Evolutionary conservation across 2,797 vertebrate species (phyloP), one percentile per base, ranked within the genome.

Genomic region (Hemibagrus guttatus): DNA sequence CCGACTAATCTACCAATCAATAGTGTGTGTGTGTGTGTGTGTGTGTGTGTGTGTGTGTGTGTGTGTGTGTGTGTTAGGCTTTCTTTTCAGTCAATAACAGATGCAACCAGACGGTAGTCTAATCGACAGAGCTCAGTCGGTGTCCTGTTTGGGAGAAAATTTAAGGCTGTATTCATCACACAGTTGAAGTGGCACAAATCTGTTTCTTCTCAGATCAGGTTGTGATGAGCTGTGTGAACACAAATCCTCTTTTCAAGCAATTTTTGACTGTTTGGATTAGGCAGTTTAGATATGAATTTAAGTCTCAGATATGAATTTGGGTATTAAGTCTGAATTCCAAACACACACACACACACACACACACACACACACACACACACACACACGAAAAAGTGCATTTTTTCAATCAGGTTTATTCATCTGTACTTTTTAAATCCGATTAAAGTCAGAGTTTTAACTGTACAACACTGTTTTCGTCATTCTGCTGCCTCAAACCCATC

Each of bases 1-100:
- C 66, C 5, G 63, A 83, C 64, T 58, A 56, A 74, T 86, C 81
- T 74, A 87, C 81, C 81, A 84, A 89, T 90, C 84, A 87, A 89
- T 86, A 69, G 64, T 26, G 21, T 66, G 42, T 46, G 26, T 49
- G 68, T 85, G 71, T 80, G 84, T 80, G 82, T 85, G 54, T 71
- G 54, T 35, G 66, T 72, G 64, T 59, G 84, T 56, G 61, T 54
- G 58, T 76, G 72, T 11, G 58, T 66, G 84, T 63, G 39, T 75
- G 72, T 63, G 28, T 54, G 74, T 63, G 79, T 63, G 59, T 81
- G 54, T 23, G 21, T 42, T 61, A 31, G 61, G 63, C 46, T 52
- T 85, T 69, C 52, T 79, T 69, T 80, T 58, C 49, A 58, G 75
- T 69, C 75, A 79, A 66, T 81, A 81, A 39, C 35, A 71, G 79